Conservation (phyloP, 2,113 vertebrate species). For the crab-eating macaque (Macaca fascicularis) region DNA sequence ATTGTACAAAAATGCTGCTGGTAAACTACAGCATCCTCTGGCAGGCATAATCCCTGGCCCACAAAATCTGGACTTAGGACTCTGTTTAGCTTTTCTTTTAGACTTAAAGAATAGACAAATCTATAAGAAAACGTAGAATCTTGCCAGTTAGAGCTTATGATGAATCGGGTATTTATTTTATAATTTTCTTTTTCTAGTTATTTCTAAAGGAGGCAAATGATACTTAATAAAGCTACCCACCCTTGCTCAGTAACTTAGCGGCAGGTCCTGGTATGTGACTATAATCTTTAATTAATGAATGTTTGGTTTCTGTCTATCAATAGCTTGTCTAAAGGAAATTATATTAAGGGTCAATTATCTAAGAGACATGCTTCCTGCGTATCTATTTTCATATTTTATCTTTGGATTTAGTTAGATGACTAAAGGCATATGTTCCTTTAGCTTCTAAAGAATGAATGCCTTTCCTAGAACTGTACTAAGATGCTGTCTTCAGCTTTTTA, state of each 20-base stretch:
- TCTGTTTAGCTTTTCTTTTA: slow-evolving; percentile 50
- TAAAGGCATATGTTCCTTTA: slow-evolving; percentile 43
- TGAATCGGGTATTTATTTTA: slow-evolving; percentile 49
- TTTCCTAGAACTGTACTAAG: slow-evolving; percentile 13
- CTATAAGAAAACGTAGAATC: slow-evolving; percentile 40
- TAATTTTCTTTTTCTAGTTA: slow-evolving; percentile 56
- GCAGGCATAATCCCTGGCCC: not conserved
- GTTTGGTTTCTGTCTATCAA: slow-evolving; percentile 65
- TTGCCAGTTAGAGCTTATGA: not conserved
- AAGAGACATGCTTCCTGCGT: slow-evolving; percentile 30
- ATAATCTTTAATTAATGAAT: slow-evolving; percentile 60
- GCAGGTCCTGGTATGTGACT: not conserved
- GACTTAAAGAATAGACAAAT: slow-evolving; percentile 39
- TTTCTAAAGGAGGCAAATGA: slow-evolving; percentile 40
- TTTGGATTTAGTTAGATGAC: slow-evolving; percentile 62
- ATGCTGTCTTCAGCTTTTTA: not conserved
- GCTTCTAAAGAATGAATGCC: slow-evolving; percentile 54
- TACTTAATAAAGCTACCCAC: not conserved
- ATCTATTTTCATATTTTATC: slow-evolving; percentile 59
- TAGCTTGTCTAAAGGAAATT: slow-evolving; percentile 57
- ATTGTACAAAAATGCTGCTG: not conserved
- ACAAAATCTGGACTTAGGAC: slow-evolving; percentile 11
- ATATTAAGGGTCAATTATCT: slow-evolving; percentile 67
- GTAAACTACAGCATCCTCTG: not conserved
- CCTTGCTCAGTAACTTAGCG: slow-evolving; percentile 14